Evolutionary conservation across 2,113 vertebrate species (phyloP), one percentile per base, ranked within the genome.

Genomic region (Psittacula cyanocephala): DNA sequence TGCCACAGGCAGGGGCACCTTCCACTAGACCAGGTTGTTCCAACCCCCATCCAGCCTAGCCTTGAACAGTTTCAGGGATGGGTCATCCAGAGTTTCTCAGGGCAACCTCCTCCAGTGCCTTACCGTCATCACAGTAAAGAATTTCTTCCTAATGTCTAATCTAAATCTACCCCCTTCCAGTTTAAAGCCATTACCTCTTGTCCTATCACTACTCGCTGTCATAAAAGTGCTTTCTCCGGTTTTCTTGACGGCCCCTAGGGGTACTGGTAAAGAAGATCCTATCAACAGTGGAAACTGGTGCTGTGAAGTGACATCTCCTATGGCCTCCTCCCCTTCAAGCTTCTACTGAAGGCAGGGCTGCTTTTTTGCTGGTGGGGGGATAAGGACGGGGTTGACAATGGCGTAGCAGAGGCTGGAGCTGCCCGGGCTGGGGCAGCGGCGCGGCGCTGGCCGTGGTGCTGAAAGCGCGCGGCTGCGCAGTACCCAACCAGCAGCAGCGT

Each of bases 401-500:
- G 27, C 10, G 13, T 3, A 9, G n/a, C 0, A 17, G n/a, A 13
- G 55, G 24, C 15, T 11, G 49, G 70, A 33, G 6, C 19, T 17
- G 76, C 4, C 13, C 24, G 13, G 33, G 37, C 15, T 6, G 1
- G 16, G 47, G 27, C 10, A 33, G n/a, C 4, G 47, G 27, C 0
- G 23, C 3, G 52, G 69, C 33, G 55, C 93, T 94, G 89, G 7
- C 95, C 91, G 3, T 57, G 96, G 96, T 95, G 65, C 96, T 96
- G 95, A 94, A 43, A 39, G 8, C 1, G 16, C 8, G 44, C 8
- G 4, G 23, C 39, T 4, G 19, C 23, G 39, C 18, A 20, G 3
- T 1, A 1, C 18, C 57, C 33, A 0, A 10, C 1, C n/a, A 1
- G 10, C 55, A 1, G 31, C 1, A 2, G 18, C 17, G 1, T 9